Evolutionary conservation across 2,888 invertebrate species (phyloP).

Genomic region (Gibbula magus): DNA sequence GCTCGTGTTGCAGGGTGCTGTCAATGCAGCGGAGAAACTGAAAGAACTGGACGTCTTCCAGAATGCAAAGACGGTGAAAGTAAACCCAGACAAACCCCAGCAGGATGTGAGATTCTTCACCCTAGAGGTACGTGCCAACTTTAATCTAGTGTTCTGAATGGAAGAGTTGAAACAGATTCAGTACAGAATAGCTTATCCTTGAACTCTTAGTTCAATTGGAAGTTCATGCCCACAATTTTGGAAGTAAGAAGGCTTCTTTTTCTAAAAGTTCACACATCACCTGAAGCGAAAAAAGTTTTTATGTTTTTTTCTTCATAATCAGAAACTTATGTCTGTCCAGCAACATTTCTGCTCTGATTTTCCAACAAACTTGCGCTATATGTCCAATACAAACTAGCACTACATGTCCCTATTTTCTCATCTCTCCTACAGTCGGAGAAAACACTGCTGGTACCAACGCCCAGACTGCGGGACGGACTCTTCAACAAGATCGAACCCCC

Average conservation of each 20-base stretch:
- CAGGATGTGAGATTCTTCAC: conserved; percentile 83
- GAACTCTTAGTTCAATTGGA: neutral
- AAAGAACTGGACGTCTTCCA: conserved; percentile 85
- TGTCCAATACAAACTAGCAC: too few relatives aligned
- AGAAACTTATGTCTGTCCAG: too few relatives aligned
- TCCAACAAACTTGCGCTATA: too few relatives aligned
- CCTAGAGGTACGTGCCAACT: conserved; percentile 73
- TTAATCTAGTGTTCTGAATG: too few relatives aligned
- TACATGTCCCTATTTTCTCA: neutral
- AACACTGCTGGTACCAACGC: conserved; percentile 86
- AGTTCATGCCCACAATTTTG: neutral
- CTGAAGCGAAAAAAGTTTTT: too few relatives aligned
- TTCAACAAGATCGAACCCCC: conserved; percentile 84
- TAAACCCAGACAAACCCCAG: conserved; percentile 90
- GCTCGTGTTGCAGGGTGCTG: conserved; percentile 80
- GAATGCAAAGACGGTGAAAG: conserved; percentile 81
- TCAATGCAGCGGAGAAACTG: conserved; percentile 83
- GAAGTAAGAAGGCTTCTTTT: neutral
- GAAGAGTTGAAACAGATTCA: too few relatives aligned
- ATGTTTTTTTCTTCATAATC: too few relatives aligned
- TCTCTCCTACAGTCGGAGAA: conserved; percentile 80
- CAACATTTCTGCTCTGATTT: too few relatives aligned
- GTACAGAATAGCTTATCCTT: too few relatives aligned
- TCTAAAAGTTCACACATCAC: too few relatives aligned
- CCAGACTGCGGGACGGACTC: conserved; percentile 83